Base-by-base conservation (phyloP, 2,888 invertebrate genomes). In the Mimachlamys varia region DNA sequence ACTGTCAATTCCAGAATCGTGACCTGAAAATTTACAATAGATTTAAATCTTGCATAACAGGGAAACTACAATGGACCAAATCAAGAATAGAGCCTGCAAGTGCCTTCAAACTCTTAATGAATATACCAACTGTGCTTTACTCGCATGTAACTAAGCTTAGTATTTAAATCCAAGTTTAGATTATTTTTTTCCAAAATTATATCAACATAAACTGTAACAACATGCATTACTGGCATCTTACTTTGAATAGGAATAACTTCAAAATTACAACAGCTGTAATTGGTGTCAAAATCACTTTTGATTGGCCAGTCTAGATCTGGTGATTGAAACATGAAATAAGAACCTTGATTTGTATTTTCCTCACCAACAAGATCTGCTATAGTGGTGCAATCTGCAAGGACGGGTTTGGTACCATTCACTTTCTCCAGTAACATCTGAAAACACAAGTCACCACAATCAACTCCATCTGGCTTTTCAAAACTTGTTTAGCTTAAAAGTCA, bases 371-470 rank as follows among this genome's bases (percentile, higher is more conserved):
- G 93, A 88, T 95, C 95, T 92, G 98, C 98, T 12, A 98, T 98
- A 0, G 98, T 96, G 58, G 94, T 94, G 89, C 94, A 95, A 93
- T 97, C 97, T 17, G 96, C 94, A 49, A 97, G 94, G 49, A 96
- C 95, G 15, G 97, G 97, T 90, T 96, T 96, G 58, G 96, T 96
- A n/a, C 99, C 99, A 90, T 98, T 97, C 53, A 98, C 97, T 97
- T 99, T 99, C 97, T 99, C 99, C 5, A 98, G 98, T 94, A 99
- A 97, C 98, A 99, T 99, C 95, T 99, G 97, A 38, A 94, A 94
- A 33, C 76, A 19, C 13, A 19, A 53, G 19, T 17, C n/a, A 58
- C 15, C 53, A 53, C 7, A 62, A 7, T 62, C 4, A 62, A 62
- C 62, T 22, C 17, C 17, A 7, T 7, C 44, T 7, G 2, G n/a